Evolutionary conservation across 2,113 vertebrate species (phyloP).

Genomic region (Piprites chloris): DNA sequence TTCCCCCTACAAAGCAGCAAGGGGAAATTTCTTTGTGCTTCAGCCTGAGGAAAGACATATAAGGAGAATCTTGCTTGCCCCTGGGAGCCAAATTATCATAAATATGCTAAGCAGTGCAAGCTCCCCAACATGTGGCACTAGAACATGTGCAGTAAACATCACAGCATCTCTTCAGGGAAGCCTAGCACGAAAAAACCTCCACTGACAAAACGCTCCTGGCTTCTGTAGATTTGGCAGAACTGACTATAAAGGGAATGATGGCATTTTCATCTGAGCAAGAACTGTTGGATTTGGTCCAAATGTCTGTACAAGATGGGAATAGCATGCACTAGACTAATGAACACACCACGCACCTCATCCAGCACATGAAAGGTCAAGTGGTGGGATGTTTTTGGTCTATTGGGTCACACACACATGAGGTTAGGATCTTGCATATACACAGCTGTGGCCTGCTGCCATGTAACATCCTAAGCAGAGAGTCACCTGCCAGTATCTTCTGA

Average conservation of each 20-base stretch:
- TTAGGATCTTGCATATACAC: not conserved
- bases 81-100: slow-evolving; percentile 47
- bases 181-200: not conserved
- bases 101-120: slow-evolving; percentile 53
- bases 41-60: not conserved
- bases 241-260: not conserved
- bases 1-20: slow-evolving; percentile 7
- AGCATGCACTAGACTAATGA: not conserved
- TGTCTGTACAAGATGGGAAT: not conserved
- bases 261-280: not conserved
- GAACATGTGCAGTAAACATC: slow-evolving; percentile 28
- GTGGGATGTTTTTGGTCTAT: not conserved
- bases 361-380: not conserved
- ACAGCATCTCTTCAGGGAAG: slow-evolving; percentile 24
- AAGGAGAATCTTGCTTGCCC: slow-evolving; percentile 11
- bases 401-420: not conserved
- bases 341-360: not conserved
- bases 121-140: slow-evolving; percentile 44
- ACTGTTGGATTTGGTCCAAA: not conserved
- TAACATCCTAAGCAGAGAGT: not conserved
- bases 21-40: slow-evolving; percentile 42
- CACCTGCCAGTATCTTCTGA: not conserved
- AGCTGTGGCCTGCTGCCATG: not conserved
- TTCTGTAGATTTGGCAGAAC: not conserved
- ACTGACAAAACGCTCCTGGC: not conserved